Percentiles rank a stretch among this genome's conserved stretches.
These are phyloP conservation scores for Neria commutata DNA, from an alignment of 2,888 invertebrate genomes.

Conservation along the genomic window DNA sequence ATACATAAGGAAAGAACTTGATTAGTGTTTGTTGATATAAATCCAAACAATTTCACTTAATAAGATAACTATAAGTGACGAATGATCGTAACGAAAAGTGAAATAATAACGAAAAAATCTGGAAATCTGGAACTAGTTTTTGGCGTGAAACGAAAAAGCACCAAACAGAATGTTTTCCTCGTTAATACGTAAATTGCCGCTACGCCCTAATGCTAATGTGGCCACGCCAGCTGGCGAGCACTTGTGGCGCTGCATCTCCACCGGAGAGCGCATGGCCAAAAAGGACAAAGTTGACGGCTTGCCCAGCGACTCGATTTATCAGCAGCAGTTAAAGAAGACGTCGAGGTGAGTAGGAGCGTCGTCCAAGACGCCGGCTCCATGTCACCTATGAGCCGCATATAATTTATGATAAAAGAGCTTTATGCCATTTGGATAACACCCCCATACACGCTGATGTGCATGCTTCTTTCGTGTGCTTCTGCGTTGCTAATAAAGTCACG, in stretches of 20 bases:
- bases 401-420: too few relatives aligned
- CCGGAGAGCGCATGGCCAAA: slow-evolving; percentile 49
- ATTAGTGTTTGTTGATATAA: too few relatives aligned
- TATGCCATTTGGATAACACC: not conserved
- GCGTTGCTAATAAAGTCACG: slow-evolving; percentile 24
- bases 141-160: not conserved
- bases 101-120: too few relatives aligned
- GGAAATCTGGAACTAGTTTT: not conserved
- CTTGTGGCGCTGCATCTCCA: slow-evolving; percentile 44
- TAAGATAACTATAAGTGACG: too few relatives aligned
- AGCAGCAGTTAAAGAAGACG: slow-evolving; percentile 52
- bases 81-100: too few relatives aligned
- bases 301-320: slow-evolving; percentile 47
- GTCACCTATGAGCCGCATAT: slow-evolving; percentile 5
- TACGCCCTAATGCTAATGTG: slow-evolving; percentile 23
- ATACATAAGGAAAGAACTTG: too few relatives aligned
- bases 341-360: slow-evolving; percentile 40
- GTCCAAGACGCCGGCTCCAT: slow-evolving; percentile 18
- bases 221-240: not conserved
- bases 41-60: too few relatives aligned
- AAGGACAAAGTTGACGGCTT: slow-evolving; percentile 50
- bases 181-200: slow-evolving; percentile 40
- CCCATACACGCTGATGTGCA: not conserved
- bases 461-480: not conserved
- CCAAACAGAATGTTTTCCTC: slow-evolving; percentile 45